Conservation (phyloP, 2,797 vertebrate genomes). For the Sardinella longiceps region DNA sequence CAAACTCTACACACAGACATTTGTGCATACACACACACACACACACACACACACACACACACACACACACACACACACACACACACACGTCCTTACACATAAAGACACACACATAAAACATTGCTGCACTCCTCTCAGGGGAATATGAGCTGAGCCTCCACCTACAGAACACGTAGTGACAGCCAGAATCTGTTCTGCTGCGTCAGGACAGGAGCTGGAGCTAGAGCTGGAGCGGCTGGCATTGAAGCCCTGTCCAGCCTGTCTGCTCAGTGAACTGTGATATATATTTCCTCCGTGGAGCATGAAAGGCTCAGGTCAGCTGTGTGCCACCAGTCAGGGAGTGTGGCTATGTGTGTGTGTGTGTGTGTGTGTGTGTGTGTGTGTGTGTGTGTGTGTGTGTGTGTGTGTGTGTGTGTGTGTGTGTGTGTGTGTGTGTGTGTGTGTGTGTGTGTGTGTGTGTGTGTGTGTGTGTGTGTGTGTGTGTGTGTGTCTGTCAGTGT, state of each 20-base stretch:
- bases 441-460: neutral
- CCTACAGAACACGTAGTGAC: neutral
- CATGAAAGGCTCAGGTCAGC: neutral
- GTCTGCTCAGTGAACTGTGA: neutral
- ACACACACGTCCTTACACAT: neutral
- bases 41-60: neutral
- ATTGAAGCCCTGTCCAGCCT: neutral
- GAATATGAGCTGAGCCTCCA: neutral
- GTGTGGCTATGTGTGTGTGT: too few species aligned
- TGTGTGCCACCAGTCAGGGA: neutral
- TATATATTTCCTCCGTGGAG: neutral
- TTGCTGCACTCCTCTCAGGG: neutral
- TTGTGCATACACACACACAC: neutral
- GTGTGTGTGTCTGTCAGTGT: conserved; percentile 9
- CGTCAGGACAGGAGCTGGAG: too few species aligned
- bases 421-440: neutral
- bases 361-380: too few species aligned
- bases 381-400: too few species aligned
- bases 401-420: neutral
- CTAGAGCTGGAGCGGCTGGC: neutral
- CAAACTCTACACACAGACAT: neutral
- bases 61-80: neutral
- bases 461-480: neutral
- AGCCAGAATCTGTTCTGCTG: neutral
- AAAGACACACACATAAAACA: neutral